These are phyloP conservation scores for Allolobophora icterica DNA, from an alignment of 2,888 invertebrate genomes.

Conservation along the genomic window DNA sequence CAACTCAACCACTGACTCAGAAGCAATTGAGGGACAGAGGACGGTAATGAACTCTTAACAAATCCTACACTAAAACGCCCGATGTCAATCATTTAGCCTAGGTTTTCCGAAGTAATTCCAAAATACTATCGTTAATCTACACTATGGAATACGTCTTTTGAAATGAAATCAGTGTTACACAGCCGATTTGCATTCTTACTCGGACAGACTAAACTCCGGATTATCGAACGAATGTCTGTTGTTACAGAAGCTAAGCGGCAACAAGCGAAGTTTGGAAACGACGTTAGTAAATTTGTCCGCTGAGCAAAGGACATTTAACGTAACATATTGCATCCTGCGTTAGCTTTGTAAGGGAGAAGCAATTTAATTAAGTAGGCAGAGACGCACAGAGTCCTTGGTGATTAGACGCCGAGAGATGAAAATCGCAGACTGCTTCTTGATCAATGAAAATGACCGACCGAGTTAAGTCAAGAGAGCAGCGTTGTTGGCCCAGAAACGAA, in stretches of 20 bases:
- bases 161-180: too few species aligned
- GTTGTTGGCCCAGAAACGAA: neutral
- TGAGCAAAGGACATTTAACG: neutral
- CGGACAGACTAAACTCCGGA: too few species aligned
- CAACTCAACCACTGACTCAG: neutral
- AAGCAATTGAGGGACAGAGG: neutral
- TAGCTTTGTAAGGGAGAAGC: neutral
- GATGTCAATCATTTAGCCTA: neutral
- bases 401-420: neutral
- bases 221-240: neutral
- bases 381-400: neutral
- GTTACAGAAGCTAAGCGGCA: neutral
- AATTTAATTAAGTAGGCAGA: neutral
- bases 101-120: neutral
- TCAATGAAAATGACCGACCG: neutral
- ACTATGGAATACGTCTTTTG: neutral
- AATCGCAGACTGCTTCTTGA: neutral
- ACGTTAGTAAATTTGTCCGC: neutral
- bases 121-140: neutral
- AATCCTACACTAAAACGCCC: neutral
- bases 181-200: too few species aligned
- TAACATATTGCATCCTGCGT: neutral
- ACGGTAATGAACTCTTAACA: neutral
- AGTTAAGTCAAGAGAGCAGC: neutral
- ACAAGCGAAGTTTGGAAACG: neutral